A percentile compares a stretch with the other conserved stretches of the same genome.
Evolutionary conservation across 2,113 vertebrate genomes (phyloP).

Genomic region (Prunella himalayana): DNA sequence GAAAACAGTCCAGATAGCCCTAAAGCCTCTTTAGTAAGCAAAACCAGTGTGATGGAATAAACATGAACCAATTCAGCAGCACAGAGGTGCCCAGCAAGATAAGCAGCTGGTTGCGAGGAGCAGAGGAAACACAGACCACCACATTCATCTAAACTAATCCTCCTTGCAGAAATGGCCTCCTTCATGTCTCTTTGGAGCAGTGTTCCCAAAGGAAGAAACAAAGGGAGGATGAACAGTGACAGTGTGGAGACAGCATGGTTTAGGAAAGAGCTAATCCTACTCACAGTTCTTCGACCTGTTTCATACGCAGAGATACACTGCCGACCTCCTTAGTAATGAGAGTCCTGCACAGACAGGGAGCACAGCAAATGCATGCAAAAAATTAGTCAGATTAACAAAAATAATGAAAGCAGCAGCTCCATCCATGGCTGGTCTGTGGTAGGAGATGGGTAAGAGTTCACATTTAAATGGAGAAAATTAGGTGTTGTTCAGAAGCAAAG

Average conservation of each 20-base stretch:
- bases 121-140: not conserved
- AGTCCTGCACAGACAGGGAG: conserved; percentile 83
- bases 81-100: not conserved
- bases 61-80: not conserved
- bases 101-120: not conserved
- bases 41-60: not conserved
- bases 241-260: conserved; percentile 45
- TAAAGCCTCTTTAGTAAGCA: not conserved
- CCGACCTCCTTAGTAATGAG: conserved; percentile 95
- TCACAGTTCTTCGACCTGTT: conserved; percentile 99
- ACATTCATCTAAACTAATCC: not conserved
- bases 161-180: not conserved
- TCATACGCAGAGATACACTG: conserved; percentile 99
- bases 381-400: conserved; percentile 77
- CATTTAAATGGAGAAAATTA: conserved; percentile 31
- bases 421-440: conserved; percentile 1
- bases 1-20: not conserved
- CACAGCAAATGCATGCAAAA: conserved; percentile 82
- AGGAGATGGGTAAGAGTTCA: conserved; percentile 16
- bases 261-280: conserved; percentile 79
- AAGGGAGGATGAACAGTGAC: conserved; percentile 15
- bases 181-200: not conserved
- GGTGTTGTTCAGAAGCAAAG: conserved; percentile 52
- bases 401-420: conserved; percentile 63
- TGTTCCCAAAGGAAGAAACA: conserved; percentile 1